phyloP scores from a whole-genome alignment of 2,797 vertebrate genomes.

The Lacerta bilineata region DNA sequence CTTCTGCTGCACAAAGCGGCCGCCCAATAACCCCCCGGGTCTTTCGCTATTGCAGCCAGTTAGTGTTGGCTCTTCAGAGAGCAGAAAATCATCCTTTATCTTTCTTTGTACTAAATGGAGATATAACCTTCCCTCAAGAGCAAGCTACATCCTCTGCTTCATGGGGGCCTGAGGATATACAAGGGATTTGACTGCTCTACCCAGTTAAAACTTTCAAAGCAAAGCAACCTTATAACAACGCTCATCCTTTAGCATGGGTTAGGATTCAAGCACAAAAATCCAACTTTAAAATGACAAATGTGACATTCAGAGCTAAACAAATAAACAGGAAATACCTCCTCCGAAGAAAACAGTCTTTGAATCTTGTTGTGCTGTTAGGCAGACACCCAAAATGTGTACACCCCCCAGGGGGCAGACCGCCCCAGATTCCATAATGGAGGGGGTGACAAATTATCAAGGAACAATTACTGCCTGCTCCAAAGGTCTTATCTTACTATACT shows the following conservation, averaged over 20 bases:
- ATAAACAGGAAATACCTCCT: background rate
- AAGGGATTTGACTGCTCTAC: slow-evolving; percentile 22
- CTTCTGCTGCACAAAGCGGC: slow-evolving; percentile 71
- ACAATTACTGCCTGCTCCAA: too few relatives aligned
- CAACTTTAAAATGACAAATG: slow-evolving; percentile 28
- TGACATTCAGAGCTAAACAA: slow-evolving; percentile 26
- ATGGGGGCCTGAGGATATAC: slow-evolving; percentile 48
- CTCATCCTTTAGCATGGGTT: background rate
- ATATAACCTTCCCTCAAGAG: slow-evolving; percentile 62
- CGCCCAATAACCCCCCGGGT: slow-evolving; percentile 29
- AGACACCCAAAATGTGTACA: background rate
- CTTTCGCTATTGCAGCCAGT: slow-evolving; percentile 52
- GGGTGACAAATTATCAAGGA: too few relatives aligned
- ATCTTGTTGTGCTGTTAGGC: background rate
- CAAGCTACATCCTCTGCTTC: slow-evolving; percentile 54
- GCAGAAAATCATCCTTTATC: slow-evolving; percentile 64
- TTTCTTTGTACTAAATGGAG: slow-evolving; percentile 59
- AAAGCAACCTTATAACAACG: slow-evolving; percentile 9
- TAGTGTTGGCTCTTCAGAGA: slow-evolving; percentile 59
- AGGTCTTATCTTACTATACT: too few relatives aligned
- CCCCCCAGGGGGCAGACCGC: too few relatives aligned
- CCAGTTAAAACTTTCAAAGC: slow-evolving; percentile 47
- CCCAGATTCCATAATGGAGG: too few relatives aligned
- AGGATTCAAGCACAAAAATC: slow-evolving; percentile 27
- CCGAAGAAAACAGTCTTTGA: background rate